Conservation (phyloP, 2,113 vertebrate species). For the Trematocara variabile region DNA sequence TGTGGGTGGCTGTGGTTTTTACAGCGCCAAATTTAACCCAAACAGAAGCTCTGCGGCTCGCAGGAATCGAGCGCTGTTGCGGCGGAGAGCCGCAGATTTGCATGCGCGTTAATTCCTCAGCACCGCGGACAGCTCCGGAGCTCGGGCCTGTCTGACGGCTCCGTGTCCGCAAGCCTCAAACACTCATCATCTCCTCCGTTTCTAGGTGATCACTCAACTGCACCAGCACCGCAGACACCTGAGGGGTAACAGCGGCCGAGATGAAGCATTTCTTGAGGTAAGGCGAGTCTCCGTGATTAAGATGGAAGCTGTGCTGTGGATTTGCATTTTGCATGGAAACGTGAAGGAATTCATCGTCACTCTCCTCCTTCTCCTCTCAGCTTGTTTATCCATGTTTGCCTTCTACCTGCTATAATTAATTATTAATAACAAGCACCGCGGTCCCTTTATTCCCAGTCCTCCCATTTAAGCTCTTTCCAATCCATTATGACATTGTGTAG, state of each 20-base stretch:
- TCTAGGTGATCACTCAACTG: conserved; percentile 4
- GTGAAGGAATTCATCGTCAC: neutral
- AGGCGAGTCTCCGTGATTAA: neutral
- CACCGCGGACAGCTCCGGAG: conserved; percentile 53
- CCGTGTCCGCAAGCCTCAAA: neutral
- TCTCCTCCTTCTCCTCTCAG: neutral
- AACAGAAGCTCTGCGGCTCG: neutral
- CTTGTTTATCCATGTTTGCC: neutral
- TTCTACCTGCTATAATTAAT: neutral
- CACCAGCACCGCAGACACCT: neutral
- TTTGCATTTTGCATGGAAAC: neutral
- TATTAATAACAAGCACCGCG: neutral
- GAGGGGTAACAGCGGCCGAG: conserved; percentile 13
- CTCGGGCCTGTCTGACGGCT: neutral
- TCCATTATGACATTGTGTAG: neutral
- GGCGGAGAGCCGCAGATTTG: neutral
- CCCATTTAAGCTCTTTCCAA: neutral
- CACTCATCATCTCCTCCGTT: neutral
- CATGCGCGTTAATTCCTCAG: neutral
- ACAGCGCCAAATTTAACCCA: neutral
- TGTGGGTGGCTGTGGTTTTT: neutral
- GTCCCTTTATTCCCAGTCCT: neutral
- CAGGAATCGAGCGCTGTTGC: neutral
- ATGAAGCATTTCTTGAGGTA: conserved; percentile 83
- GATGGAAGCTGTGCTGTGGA: neutral